Evolutionary conservation across 2,797 vertebrate species (phyloP), one percentile per base, ranked within the genome.

Genomic region (Centroberyx gerrardi): DNA sequence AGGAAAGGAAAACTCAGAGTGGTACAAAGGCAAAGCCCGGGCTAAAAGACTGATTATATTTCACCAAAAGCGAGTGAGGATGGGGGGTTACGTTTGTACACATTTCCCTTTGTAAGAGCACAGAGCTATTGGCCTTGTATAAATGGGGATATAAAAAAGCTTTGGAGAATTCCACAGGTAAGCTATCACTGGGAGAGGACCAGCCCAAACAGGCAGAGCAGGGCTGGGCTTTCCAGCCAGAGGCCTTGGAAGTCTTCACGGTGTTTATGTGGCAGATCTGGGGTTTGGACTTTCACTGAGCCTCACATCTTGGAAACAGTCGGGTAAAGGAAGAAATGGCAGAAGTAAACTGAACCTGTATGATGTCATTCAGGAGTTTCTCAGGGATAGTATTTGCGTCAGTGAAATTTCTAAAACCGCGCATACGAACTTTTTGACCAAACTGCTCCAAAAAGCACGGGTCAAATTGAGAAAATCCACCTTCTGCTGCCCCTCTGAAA

Each of bases 141-240:
- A 93, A 94, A 92, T 90, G 90, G 82, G 88, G 90, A 92, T 90
- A 87, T 90, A 87, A 92, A 90, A 95, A 91, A 96, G 94, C 94
- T 90, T 86, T 96, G 95, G 95, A 95, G 93, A 96, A 98, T 97
- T 97, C 96, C 96, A 95, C 88, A 95, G 89, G 90, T 90, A 95
- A 94, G 95, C 93, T 94, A 95, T 97, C 96, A 96, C 91, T 91
- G 86, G 86, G 78, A 15, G 2, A 59, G 72, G 17, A 95, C 97
- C 94, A 94, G 98, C 94, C 95, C 91, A 85, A 53, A 96, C 98
- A 98, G 9, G 98, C 87, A 93, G 62, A 82, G 79, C 80, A 88
- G 93, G 93, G 94, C 94, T 93, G 93, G 93, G 87, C 92, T 90
- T 89, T 90, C 62, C 80, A 90, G 84, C 90, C 91, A 93, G 91